A percentile compares a stretch with the other conserved stretches of the same genome.
Evolutionary conservation across 2,113 vertebrate genomes (phyloP).

Genomic region (Isichthys henryi): DNA sequence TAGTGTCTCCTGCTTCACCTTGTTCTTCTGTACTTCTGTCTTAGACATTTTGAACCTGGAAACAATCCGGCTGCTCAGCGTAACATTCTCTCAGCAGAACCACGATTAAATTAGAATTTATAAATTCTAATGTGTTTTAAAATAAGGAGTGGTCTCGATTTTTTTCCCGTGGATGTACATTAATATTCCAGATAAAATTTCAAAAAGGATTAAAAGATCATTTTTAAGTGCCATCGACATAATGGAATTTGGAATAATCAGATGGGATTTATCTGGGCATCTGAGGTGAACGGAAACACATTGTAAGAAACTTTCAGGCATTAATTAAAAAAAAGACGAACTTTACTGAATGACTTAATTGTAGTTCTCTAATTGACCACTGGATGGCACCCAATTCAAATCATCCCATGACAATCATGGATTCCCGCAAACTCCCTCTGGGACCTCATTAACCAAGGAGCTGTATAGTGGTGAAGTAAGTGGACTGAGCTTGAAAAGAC

Average conservation of each 20-base stretch:
- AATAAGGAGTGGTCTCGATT: too few species aligned
- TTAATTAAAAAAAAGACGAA: neutral
- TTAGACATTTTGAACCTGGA: too few species aligned
- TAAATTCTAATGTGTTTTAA: too few species aligned
- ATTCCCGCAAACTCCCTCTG: neutral
- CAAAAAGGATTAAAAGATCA: neutral
- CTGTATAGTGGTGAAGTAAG: neutral
- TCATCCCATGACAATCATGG: neutral
- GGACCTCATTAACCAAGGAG: neutral
- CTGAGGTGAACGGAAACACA: neutral
- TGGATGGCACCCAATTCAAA: conserved; percentile 11
- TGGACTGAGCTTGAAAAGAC: neutral
- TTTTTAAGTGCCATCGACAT: neutral
- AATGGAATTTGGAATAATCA: neutral
- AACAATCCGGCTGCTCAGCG: too few species aligned
- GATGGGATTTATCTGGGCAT: neutral
- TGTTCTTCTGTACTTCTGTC: too few species aligned
- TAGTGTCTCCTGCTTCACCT: too few species aligned
- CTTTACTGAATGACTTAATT: neutral
- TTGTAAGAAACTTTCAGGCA: neutral
- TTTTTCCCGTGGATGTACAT: neutral
- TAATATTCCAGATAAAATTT: neutral
- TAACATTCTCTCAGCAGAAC: too few species aligned
- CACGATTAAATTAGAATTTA: too few species aligned
- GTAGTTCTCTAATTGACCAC: neutral